These are phyloP conservation scores for Carapus acus DNA, from an alignment of 2,797 vertebrate species.

Conservation along the genomic window DNA sequence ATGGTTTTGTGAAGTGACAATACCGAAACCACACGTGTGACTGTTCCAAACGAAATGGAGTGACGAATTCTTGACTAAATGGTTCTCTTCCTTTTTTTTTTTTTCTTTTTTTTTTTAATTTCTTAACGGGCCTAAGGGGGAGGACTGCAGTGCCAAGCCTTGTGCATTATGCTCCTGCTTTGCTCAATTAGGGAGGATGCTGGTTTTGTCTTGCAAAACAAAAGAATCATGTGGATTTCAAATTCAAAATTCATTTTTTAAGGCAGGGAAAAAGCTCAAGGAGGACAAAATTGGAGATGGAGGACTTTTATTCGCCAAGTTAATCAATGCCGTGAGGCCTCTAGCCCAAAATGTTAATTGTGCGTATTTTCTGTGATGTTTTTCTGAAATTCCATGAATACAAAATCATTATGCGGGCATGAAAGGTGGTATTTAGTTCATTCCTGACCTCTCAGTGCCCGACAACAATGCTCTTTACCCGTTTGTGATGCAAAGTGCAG, in stretches of 20 bases:
- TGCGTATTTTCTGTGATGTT: too few relatives aligned
- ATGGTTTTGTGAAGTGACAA: slow-evolving; percentile 54
- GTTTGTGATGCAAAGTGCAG: slow-evolving; percentile 4
- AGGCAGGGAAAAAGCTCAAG: slow-evolving; percentile 19
- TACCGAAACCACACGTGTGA: slow-evolving; percentile 44
- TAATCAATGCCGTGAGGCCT: too few relatives aligned
- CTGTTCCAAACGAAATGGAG: slow-evolving; percentile 47
- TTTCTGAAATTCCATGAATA: too few relatives aligned
- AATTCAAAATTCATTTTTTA: slow-evolving; percentile 30
- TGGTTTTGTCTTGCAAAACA: slow-evolving; percentile 50
- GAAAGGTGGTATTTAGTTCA: slow-evolving; percentile 6
- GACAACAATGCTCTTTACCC: slow-evolving; percentile 12
- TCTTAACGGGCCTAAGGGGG: slow-evolving; percentile 46
- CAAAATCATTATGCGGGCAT: slow-evolving; percentile 11
- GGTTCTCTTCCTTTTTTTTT: slow-evolving; percentile 36
- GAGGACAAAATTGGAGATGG: background rate
- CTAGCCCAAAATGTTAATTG: too few relatives aligned
- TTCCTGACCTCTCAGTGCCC: background rate
- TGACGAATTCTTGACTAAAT: slow-evolving; percentile 44
- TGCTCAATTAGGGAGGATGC: slow-evolving; percentile 42
- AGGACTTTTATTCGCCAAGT: slow-evolving; percentile 6
- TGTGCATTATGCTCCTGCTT: slow-evolving; percentile 51
- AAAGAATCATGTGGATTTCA: slow-evolving; percentile 36
- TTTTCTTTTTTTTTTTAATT: too few relatives aligned
- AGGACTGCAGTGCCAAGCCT: slow-evolving; percentile 39